Evolutionary conservation across 2,113 vertebrate species (phyloP).

Genomic region (Butorides virescens): DNA sequence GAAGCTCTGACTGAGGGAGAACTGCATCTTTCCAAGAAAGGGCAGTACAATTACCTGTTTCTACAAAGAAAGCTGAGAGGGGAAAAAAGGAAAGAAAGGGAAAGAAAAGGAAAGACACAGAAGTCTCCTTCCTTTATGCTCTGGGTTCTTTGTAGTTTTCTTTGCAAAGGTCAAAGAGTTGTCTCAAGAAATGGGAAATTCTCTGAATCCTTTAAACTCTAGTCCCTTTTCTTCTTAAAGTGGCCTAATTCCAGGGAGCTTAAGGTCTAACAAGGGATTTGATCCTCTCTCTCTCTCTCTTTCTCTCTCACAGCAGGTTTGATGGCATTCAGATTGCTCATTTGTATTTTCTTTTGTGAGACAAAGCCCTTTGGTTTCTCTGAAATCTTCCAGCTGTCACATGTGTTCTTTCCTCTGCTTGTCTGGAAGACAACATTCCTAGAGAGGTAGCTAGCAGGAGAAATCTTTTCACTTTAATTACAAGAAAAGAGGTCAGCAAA

Average conservation of each 20-base stretch:
- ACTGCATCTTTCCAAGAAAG: slow-evolving; percentile 8
- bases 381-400: slow-evolving; percentile 18
- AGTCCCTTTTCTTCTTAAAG: slow-evolving; percentile 40
- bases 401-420: background rate
- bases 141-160: slow-evolving; percentile 36
- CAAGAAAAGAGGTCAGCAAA: background rate
- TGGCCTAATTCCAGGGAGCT: slow-evolving; percentile 47
- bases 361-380: slow-evolving; percentile 16
- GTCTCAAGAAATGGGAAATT: slow-evolving; percentile 51
- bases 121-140: slow-evolving; percentile 28
- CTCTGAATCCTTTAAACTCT: slow-evolving; percentile 52
- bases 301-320: slow-evolving; percentile 37
- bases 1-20: background rate
- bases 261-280: slow-evolving; percentile 52
- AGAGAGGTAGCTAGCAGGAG: background rate
- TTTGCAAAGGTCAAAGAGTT: slow-evolving; percentile 51
- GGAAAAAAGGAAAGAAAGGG: background rate
- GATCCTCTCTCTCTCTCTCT: background rate
- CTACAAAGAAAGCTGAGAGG: background rate
- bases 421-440: slow-evolving; percentile 14
- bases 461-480: slow-evolving; percentile 11
- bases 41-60: slow-evolving; percentile 35
- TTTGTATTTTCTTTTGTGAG: slow-evolving; percentile 57
- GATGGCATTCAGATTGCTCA: slow-evolving; percentile 49
- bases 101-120: background rate